These are phyloP conservation scores for Taenioides sp. DNA, from an alignment of 2,797 vertebrate species.

Conservation along the genomic window DNA sequence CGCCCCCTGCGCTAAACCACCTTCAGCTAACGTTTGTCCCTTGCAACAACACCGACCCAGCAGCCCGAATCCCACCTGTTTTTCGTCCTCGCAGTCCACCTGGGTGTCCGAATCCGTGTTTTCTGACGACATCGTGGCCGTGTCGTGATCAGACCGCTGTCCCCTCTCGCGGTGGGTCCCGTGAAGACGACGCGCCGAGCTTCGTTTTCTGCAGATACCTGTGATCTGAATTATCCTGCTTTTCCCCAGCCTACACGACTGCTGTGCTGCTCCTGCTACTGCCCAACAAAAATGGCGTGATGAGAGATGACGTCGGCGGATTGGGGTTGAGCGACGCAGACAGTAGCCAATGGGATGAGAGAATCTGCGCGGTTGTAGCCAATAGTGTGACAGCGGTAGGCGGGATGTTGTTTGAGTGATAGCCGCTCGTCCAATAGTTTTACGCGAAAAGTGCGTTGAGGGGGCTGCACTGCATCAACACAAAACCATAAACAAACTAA, in stretches of 20 bases:
- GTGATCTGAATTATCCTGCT: conserved; percentile 55
- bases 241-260: conserved; percentile 59
- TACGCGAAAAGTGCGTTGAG: not conserved
- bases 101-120: conserved; percentile 78
- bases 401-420: conserved; percentile 41
- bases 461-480: conserved; percentile 43
- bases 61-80: conserved; percentile 75
- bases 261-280: conserved; percentile 44
- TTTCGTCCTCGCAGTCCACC: conserved; percentile 79
- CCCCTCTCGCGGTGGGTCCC: conserved; percentile 31
- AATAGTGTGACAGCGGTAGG: conserved; percentile 18
- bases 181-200: conserved; percentile 13
- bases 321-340: conserved; percentile 47
- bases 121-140: conserved; percentile 75
- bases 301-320: conserved; percentile 66
- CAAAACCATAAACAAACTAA: conserved; percentile 14
- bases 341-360: conserved; percentile 62
- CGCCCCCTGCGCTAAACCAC: conserved; percentile 21
- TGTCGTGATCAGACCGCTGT: conserved; percentile 34
- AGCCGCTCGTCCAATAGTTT: conserved; percentile 38
- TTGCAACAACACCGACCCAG: conserved; percentile 41
- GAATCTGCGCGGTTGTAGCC: accelerated
- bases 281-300: conserved; percentile 80
- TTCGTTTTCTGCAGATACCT: conserved; percentile 42
- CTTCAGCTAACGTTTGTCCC: conserved; percentile 53